Conservation (phyloP, 2,888 invertebrate genomes). For the Augiades crinisus region DNA sequence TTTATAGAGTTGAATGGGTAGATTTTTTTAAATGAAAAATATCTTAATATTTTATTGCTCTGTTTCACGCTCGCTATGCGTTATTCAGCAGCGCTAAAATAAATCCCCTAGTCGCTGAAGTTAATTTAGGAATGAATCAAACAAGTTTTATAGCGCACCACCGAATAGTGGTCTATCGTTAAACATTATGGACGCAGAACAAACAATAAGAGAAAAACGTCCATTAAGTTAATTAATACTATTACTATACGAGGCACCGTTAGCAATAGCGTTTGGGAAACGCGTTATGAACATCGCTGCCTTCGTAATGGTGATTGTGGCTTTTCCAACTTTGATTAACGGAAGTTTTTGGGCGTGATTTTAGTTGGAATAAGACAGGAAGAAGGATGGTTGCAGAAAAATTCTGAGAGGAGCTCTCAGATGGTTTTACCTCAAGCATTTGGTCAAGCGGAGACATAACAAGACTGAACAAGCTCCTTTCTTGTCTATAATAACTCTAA, state of each 20-base stretch:
- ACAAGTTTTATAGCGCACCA: conserved; percentile 15
- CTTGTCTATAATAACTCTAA: no score
- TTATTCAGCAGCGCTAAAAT: not conserved
- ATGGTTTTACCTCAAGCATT: no score
- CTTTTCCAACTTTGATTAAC: conserved; percentile 22
- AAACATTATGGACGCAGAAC: conserved; percentile 5
- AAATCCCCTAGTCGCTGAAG: not conserved
- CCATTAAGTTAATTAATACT: conserved; percentile 24
- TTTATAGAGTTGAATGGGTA: not conserved
- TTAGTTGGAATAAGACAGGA: conserved; percentile 4
- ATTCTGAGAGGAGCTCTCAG: no score
- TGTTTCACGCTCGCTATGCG: not conserved
- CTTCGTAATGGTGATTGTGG: conserved; percentile 20
- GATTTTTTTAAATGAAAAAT: not conserved
- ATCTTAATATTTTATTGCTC: not conserved
- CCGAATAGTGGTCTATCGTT: conserved; percentile 1
- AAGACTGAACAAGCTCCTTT: no score
- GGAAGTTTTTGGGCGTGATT: conserved; percentile 6
- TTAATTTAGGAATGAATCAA: conserved; percentile 6
- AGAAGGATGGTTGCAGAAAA: no score
- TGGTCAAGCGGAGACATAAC: no score
- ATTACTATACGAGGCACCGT: conserved; percentile 5
- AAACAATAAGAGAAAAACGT: conserved; percentile 4
- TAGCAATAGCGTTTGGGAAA: conserved; percentile 15
- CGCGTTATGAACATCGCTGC: conserved; percentile 11